A percentile compares a stretch with the other conserved stretches of the same genome.
Evolutionary conservation across 2,113 vertebrate species (phyloP).

Genomic region (Pithys albifrons): DNA sequence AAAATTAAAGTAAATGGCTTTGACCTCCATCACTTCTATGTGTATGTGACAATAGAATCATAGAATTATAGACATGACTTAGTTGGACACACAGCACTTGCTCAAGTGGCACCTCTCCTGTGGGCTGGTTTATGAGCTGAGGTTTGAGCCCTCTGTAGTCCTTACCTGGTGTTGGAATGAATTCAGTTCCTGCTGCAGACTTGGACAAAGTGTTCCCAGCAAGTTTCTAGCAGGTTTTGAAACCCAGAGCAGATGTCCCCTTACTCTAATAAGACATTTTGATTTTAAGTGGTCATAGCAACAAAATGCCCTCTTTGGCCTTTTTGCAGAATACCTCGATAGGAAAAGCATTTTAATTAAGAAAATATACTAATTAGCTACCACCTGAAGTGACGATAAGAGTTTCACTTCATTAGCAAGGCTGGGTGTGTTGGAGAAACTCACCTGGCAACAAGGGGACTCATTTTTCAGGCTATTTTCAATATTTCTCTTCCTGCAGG

Average conservation of each 20-base stretch:
- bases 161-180: neutral
- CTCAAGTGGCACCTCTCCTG: neutral
- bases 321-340: slow-evolving; percentile 36
- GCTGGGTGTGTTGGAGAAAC: slow-evolving; percentile 57
- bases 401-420: slow-evolving; percentile 62
- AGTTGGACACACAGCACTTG: fast-evolving
- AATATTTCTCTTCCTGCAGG: slow-evolving; percentile 52
- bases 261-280: slow-evolving; percentile 52
- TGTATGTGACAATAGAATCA: neutral
- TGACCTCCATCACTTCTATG: neutral
- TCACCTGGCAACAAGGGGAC: slow-evolving; percentile 64
- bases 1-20: neutral
- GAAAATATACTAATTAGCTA: slow-evolving; percentile 65
- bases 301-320: slow-evolving; percentile 60
- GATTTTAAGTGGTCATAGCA: slow-evolving; percentile 60
- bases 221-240: slow-evolving; percentile 40
- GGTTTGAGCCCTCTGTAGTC: neutral
- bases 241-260: slow-evolving; percentile 56
- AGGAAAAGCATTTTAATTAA: slow-evolving; percentile 65
- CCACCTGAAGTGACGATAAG: slow-evolving; percentile 56
- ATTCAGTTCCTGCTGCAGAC: neutral
- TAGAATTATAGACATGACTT: neutral
- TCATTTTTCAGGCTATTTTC: slow-evolving; percentile 59
- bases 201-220: neutral
- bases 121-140: neutral